These are phyloP conservation scores for Psilanteris sp. DNA, from an alignment of 1,140 invertebrate species.

Conservation along the genomic window DNA sequence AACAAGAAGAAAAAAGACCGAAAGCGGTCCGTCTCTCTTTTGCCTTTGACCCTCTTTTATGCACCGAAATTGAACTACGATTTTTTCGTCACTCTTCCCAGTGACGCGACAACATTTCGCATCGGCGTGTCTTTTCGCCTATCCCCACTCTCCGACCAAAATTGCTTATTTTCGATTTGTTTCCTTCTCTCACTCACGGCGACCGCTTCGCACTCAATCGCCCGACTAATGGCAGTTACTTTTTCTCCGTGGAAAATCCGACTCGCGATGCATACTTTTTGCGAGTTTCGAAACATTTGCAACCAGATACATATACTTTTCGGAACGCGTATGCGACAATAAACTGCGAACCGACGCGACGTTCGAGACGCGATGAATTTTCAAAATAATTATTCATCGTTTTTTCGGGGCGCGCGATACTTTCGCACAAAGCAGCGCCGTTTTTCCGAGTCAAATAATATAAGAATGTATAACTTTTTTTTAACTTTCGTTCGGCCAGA, in stretches of 20 bases:
- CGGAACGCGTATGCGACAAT: too few species aligned
- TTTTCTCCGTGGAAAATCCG: conserved; percentile 15
- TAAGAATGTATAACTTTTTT: conserved; percentile 24
- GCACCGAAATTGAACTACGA: conserved; percentile 6
- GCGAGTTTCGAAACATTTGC: conserved; percentile 12
- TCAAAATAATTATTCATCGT: too few species aligned
- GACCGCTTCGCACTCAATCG: too few species aligned
- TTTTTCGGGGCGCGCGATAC: too few species aligned
- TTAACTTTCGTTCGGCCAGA: background rate
- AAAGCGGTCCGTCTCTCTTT: background rate
- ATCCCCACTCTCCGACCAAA: too few species aligned
- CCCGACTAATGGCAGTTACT: conserved; percentile 26
- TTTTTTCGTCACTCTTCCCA: conserved; percentile 1
- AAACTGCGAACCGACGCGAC: too few species aligned
- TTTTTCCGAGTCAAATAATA: background rate
- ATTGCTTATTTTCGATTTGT: background rate
- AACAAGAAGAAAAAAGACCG: conserved; percentile 3
- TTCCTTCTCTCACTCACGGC: background rate
- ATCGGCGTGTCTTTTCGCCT: too few species aligned
- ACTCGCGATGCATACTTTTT: conserved; percentile 39
- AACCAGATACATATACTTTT: too few species aligned
- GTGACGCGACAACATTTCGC: background rate
- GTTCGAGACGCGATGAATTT: too few species aligned
- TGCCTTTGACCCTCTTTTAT: too few species aligned
- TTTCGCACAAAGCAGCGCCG: background rate